These are phyloP conservation scores for Athalia rosae DNA, from an alignment of 2,888 invertebrate genomes.

Conservation along the genomic window DNA sequence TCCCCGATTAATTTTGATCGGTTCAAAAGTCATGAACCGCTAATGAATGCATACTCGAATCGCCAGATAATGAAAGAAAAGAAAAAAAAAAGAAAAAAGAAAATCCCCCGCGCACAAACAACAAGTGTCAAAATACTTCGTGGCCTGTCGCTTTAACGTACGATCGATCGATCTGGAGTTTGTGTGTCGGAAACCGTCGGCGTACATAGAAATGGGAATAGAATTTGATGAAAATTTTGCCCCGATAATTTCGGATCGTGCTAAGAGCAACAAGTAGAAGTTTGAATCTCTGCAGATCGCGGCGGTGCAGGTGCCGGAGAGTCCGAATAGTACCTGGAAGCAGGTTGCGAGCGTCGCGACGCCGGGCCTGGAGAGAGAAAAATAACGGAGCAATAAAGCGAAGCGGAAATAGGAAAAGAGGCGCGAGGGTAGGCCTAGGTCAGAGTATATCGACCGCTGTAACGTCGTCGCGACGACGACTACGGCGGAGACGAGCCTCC, in stretches of 20 bases:
- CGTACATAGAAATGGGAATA: no score
- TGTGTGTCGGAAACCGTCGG: no score
- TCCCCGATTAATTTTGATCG: no score
- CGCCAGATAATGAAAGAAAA: no score
- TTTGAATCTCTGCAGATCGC: background rate
- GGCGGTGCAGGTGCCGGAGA: background rate
- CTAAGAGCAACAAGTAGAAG: constrained; percentile 29
- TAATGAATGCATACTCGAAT: no score
- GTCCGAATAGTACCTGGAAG: background rate
- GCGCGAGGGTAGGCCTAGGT: constrained; percentile 33
- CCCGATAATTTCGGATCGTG: background rate
- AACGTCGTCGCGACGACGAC: background rate
- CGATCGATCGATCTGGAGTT: no score
- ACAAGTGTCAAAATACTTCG: no score
- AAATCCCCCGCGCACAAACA: no score
- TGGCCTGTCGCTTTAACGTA: no score
- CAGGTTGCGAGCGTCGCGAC: background rate
- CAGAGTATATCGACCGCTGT: constrained; percentile 22
- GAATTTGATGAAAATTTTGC: no score
- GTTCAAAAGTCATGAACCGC: no score
- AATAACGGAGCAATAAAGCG: background rate
- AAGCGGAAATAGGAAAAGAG: background rate
- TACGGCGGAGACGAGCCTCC: constrained; percentile 19
- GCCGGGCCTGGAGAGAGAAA: constrained; percentile 4
- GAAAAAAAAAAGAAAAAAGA: no score